These are phyloP conservation scores for Mamestra brassicae DNA, from an alignment of 2,888 invertebrate genomes.

Conservation along the genomic window DNA sequence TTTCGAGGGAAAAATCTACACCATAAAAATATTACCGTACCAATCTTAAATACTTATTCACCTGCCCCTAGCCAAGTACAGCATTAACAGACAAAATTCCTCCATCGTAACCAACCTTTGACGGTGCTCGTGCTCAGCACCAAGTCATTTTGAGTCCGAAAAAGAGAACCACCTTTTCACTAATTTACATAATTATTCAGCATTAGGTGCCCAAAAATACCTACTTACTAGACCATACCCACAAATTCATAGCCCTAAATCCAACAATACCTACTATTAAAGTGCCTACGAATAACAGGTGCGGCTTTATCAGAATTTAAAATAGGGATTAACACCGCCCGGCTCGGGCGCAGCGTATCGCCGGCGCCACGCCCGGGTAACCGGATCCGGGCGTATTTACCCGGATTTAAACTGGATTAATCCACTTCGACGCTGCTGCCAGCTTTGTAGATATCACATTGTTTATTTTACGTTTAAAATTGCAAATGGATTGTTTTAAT, in stretches of 20 bases:
- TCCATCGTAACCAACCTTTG: neutral
- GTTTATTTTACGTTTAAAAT: slow-evolving; percentile 86
- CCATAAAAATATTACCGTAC: neutral
- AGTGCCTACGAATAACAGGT: slow-evolving; percentile 79
- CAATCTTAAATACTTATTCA: neutral
- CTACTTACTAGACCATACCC: slow-evolving; percentile 21
- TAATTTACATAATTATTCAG: slow-evolving; percentile 51
- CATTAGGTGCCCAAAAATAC: slow-evolving; percentile 27
- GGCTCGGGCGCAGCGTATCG: slow-evolving; percentile 83
- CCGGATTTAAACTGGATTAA: slow-evolving; percentile 83
- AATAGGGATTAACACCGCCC: slow-evolving; percentile 88
- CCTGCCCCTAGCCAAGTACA: neutral
- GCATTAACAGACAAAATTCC: neutral
- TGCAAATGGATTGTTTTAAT: slow-evolving; percentile 81
- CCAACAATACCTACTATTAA: slow-evolving; percentile 61
- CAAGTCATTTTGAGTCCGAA: neutral
- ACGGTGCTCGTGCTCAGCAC: neutral
- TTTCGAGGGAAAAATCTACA: neutral
- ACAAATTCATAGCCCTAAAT: slow-evolving; percentile 55
- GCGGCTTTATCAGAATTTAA: slow-evolving; percentile 88
- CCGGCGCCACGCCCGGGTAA: slow-evolving; percentile 75
- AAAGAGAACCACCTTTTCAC: slow-evolving; percentile 9
- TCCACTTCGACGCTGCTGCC: slow-evolving; percentile 77
- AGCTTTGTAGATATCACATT: slow-evolving; percentile 86
- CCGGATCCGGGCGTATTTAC: slow-evolving; percentile 74